These are phyloP conservation scores for Argopecten irradians DNA, from an alignment of 1,140 invertebrate species.

Conservation along the genomic window DNA sequence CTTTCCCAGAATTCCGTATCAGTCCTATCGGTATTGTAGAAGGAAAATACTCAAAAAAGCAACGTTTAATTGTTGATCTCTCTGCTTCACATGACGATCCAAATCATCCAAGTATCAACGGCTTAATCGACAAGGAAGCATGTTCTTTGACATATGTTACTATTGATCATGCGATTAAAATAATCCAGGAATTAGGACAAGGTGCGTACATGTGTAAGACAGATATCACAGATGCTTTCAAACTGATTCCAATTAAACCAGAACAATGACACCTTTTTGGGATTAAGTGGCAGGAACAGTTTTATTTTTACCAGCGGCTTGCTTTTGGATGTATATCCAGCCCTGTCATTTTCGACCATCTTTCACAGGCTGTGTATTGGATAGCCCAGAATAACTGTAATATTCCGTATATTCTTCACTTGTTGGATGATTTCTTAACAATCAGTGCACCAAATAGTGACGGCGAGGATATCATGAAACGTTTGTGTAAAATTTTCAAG, in stretches of 20 bases:
- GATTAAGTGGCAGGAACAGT: conserved; percentile 35
- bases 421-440: conserved; percentile 38
- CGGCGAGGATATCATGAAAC: conserved; percentile 18
- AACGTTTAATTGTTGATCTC: conserved; percentile 45
- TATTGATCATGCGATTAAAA: conserved; percentile 48
- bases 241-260: conserved; percentile 29
- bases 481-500: too few species aligned
- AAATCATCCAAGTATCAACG: conserved; percentile 38
- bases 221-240: too few species aligned
- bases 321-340: conserved; percentile 32
- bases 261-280: not conserved
- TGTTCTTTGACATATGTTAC: conserved; percentile 40
- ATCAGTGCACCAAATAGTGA: not conserved
- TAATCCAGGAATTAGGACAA: conserved; percentile 30
- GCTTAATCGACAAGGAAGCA: conserved; percentile 37
- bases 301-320: conserved; percentile 42
- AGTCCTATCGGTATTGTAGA: conserved; percentile 44
- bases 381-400: too few species aligned
- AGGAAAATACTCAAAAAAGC: conserved; percentile 44
- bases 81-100: conserved; percentile 41
- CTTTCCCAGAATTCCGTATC: conserved; percentile 30
- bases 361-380: too few species aligned
- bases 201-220: conserved; percentile 30
- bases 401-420: too few species aligned
- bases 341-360: too few species aligned